phyloP scores from a whole-genome alignment of 1,140 invertebrate species.

The Heterodera carotae region DNA sequence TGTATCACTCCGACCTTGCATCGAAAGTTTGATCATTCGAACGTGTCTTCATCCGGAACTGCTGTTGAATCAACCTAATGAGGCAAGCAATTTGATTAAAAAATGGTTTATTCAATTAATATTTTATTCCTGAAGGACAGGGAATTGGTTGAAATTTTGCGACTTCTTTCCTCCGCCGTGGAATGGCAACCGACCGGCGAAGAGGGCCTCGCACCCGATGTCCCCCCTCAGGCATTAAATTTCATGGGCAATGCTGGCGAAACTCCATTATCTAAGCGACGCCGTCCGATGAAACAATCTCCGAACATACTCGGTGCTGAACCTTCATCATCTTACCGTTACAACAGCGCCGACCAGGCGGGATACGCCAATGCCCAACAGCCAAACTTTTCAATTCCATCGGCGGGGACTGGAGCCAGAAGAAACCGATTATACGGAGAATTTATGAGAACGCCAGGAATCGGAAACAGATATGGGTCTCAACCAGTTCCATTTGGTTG shows the following conservation, averaged over 20 bases:
- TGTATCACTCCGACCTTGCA: slow-evolving; percentile 79
- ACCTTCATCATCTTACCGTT: not conserved
- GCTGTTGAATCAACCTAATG: slow-evolving; percentile 33
- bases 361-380: not conserved
- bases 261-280: not conserved
- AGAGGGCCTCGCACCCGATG: slow-evolving; percentile 25
- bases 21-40: slow-evolving; percentile 81
- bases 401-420: too few relatives aligned
- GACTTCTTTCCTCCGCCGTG: slow-evolving; percentile 31
- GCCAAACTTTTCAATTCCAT: not conserved
- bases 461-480: not conserved
- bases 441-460: not conserved
- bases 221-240: not conserved
- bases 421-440: not conserved
- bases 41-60: slow-evolving; percentile 78
- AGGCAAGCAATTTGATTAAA: not conserved
- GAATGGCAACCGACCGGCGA: slow-evolving; percentile 35
- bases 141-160: slow-evolving; percentile 27
- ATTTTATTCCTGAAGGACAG: slow-evolving; percentile 24
- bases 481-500: not conserved
- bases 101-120: too few relatives aligned
- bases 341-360: not conserved
- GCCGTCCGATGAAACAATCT: slow-evolving; percentile 9
- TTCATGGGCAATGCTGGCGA: not conserved
- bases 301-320: not conserved